A percentile compares a stretch with the other conserved stretches of the same genome.
phyloP scores from a whole-genome alignment of 2,113 vertebrate genomes.

The Eira barbara region DNA sequence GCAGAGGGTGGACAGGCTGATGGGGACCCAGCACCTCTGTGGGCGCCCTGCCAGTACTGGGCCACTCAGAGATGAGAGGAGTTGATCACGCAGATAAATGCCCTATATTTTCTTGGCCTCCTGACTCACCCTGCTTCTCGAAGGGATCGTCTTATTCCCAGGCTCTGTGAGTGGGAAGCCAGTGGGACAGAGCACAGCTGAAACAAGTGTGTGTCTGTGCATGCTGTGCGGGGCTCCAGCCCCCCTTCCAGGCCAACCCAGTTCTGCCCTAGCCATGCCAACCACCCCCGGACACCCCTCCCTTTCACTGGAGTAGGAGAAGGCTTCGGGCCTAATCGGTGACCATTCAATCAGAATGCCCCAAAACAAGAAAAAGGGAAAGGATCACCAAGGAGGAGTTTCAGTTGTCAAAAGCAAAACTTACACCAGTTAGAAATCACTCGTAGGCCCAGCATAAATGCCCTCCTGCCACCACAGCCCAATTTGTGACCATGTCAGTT shows the following conservation, averaged over 20 bases:
- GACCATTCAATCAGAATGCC: not conserved
- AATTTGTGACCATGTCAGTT: not conserved
- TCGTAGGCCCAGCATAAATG: rapidly evolving
- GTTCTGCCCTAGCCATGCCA: not conserved
- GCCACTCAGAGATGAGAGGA: not conserved
- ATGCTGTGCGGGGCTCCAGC: not conserved
- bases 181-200: not conserved
- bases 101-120: not conserved
- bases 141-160: not conserved
- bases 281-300: not conserved
- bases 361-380: not conserved
- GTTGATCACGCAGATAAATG: not conserved
- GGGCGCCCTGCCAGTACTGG: not conserved
- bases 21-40: not conserved
- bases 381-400: not conserved
- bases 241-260: not conserved
- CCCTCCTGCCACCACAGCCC: not conserved
- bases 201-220: not conserved
- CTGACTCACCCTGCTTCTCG: not conserved
- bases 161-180: not conserved
- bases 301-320: not conserved
- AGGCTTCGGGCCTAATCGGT: not conserved
- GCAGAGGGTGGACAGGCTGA: not conserved
- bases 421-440: not conserved
- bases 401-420: not conserved